Conservation (phyloP, 2,113 vertebrate species). For the Ranitomeya variabilis region DNA sequence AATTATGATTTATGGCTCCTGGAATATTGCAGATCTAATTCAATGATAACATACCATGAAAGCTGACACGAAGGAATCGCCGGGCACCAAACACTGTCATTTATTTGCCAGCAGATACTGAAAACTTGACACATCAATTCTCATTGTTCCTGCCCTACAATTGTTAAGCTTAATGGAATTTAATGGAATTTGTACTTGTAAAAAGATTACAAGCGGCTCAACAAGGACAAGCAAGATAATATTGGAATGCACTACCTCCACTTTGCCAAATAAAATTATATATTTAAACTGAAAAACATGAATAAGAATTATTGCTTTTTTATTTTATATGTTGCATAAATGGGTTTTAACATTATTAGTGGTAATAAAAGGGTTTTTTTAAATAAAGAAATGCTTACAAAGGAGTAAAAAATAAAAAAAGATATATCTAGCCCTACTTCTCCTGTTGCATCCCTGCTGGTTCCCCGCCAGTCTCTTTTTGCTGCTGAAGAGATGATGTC, state of each 20-base stretch:
- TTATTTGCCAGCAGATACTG: slow-evolving; percentile 26
- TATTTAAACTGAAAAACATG: neutral
- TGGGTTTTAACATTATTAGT: too few relatives aligned
- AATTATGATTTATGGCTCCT: slow-evolving; percentile 53
- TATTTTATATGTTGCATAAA: neutral
- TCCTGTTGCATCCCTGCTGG: too few relatives aligned
- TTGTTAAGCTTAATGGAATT: slow-evolving; percentile 31
- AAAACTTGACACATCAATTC: slow-evolving; percentile 36
- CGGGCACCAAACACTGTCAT: slow-evolving; percentile 20
- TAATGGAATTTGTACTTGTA: slow-evolving; percentile 37
- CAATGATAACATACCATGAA: slow-evolving; percentile 46
- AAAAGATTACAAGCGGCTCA: slow-evolving; percentile 16
- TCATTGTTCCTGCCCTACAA: slow-evolving; percentile 21
- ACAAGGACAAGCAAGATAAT: neutral
- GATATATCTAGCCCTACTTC: too few relatives aligned
- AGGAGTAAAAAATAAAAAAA: too few relatives aligned
- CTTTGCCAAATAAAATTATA: neutral
- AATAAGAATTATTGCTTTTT: neutral
- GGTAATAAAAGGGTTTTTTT: too few relatives aligned
- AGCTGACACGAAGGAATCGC: slow-evolving; percentile 29
- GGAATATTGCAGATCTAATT: slow-evolving; percentile 39
- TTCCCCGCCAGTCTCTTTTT: too few relatives aligned
- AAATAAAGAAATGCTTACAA: too few relatives aligned
- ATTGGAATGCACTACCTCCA: neutral
- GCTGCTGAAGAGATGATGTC: too few relatives aligned